Evolutionary conservation across 1,140 invertebrate species (phyloP), one percentile per base, ranked within the genome.

Genomic region (Proctacanthus coquilletti): DNA sequence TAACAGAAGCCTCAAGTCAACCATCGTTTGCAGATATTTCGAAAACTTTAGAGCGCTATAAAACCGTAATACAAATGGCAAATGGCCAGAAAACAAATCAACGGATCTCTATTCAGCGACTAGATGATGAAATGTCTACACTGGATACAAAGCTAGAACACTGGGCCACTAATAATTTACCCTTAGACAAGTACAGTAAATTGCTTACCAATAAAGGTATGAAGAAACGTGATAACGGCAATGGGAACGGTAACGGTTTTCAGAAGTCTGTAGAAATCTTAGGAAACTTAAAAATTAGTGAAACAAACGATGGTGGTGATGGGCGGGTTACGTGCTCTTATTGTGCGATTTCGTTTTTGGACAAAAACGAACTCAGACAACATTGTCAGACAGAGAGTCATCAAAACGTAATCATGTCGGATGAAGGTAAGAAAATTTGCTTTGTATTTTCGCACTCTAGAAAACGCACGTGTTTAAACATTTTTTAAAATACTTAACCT

Each of bases 391-490:
- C 72, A 19, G 72, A 76, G 49, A 59, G 63, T 30, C 77, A 81
- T 51, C 75, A 76, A 56, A 70, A 68, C 41, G 69, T 72, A 36
- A 74, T 79, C 44, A 79, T 77, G 68, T 75, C 72, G 18, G 76
- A 80, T 58, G 75, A 77, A 51, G 75, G 61, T 62, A 41, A 39
- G 63, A n/a, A n/a, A n/a, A n/a, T 33, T 6, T 33, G 13, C 8
- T 8, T 33, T 33, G 13, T 33, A 33, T 33, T 17, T 33, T 14
- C 18, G 6, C 6, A 33, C 14, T 8, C 18, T 36, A 20, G 21
- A 36, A 20, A 19, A 6, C 34, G 18, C 21, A 11, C 21, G 6
- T 36, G 11, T 32, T 19, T 33, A 17, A 13, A 4, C 15, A 30
- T 9, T 27, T 9, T n/a, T 27, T n/a, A n/a, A n/a, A n/a, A n/a